phyloP scores from a whole-genome alignment of 2,888 invertebrate species.

The Lithophane ornitopus region DNA sequence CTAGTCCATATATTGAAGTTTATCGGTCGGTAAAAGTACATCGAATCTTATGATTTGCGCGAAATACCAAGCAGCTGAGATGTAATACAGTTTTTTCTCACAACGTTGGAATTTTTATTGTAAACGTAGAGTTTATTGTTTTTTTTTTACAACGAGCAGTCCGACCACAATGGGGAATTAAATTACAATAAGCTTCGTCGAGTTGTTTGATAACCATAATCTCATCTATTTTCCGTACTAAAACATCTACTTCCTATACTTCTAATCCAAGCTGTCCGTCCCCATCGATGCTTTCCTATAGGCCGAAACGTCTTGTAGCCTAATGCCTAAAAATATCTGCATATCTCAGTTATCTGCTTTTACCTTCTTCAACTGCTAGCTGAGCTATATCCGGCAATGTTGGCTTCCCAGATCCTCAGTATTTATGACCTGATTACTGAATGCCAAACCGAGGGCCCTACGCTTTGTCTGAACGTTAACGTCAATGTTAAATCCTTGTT shows the following conservation, averaged over 20 bases:
- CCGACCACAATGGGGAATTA: conserved; percentile 17
- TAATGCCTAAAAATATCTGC: not conserved
- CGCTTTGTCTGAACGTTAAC: not conserved
- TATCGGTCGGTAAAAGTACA: conserved; percentile 18
- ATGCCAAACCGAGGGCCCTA: not conserved
- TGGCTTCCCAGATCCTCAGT: not conserved
- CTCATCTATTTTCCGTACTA: not conserved
- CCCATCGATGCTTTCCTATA: not conserved
- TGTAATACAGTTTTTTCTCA: conserved; percentile 42
- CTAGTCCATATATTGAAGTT: conserved; percentile 4
- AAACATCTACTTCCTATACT: not conserved
- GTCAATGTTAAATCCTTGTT: not conserved
- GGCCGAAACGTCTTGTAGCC: not conserved
- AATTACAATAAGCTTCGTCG: conserved; percentile 17
- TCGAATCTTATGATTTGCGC: conserved; percentile 37
- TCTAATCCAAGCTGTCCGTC: not conserved
- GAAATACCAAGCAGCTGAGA: conserved; percentile 30
- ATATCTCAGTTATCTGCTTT: not conserved
- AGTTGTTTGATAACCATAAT: conserved; percentile 3
- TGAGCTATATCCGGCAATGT: not conserved
- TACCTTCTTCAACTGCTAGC: not conserved
- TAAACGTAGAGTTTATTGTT: conserved; percentile 22
- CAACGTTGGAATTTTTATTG: conserved; percentile 32
- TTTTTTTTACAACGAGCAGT: conserved; percentile 4
- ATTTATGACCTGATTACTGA: not conserved